phyloP scores from a whole-genome alignment of 2,113 vertebrate genomes.

The Casuarius casuarius region DNA sequence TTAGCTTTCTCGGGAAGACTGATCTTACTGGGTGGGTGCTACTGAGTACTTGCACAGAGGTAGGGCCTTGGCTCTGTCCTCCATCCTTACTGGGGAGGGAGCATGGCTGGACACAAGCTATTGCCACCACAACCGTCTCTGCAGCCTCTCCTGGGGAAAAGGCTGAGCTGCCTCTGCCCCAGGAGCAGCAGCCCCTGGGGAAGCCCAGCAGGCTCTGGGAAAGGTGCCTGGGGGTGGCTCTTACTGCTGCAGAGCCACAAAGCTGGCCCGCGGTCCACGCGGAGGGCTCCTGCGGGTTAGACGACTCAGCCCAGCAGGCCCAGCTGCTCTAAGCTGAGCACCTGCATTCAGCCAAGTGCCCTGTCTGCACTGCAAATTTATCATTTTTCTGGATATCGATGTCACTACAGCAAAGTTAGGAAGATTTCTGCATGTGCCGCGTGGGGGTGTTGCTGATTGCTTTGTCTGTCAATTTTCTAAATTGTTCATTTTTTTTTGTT shows the following conservation, averaged over 20 bases:
- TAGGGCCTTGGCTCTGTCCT: neutral
- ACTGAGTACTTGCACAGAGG: rapidly evolving
- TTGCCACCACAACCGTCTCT: too few relatives aligned
- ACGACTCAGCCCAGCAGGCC: neutral
- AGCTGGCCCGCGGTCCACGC: neutral
- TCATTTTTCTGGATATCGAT: neutral
- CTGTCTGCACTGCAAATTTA: neutral
- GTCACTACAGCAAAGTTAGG: neutral
- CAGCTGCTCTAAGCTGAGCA: rapidly evolving
- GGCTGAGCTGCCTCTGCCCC: too few relatives aligned
- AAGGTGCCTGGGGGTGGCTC: neutral
- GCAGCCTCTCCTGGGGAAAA: neutral
- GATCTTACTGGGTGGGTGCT: rapidly evolving
- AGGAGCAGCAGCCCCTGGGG: too few relatives aligned
- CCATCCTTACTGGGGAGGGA: neutral
- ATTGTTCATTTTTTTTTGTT: neutral
- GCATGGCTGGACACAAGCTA: too few relatives aligned
- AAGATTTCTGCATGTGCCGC: rapidly evolving
- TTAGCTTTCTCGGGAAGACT: neutral
- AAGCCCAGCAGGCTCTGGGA: neutral
- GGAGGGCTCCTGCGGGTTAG: neutral
- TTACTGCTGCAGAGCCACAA: neutral
- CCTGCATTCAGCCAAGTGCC: neutral
- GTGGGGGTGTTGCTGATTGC: neutral
- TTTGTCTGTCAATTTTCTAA: neutral